phyloP scores from a whole-genome alignment of 2,113 vertebrate genomes.

The Pycnonotus jocosus region DNA sequence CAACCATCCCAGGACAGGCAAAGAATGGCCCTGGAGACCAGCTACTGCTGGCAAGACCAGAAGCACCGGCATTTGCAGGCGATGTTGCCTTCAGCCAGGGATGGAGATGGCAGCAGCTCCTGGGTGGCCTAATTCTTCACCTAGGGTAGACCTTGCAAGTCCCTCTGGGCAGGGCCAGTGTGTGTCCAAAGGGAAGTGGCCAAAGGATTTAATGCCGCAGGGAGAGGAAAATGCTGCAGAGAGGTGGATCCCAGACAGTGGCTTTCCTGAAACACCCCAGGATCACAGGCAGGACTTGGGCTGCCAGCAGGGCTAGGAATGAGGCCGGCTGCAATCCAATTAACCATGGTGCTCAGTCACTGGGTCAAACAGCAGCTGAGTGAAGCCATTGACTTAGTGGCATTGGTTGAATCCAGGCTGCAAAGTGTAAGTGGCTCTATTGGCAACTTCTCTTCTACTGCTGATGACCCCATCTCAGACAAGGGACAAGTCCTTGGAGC shows the following conservation, averaged over 20 bases:
- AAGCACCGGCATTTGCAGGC: not conserved
- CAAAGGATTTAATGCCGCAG: not conserved
- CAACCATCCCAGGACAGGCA: not conserved
- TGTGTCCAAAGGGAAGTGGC: not conserved
- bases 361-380: not conserved
- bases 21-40: not conserved
- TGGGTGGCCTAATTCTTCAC: not conserved
- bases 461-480: not conserved
- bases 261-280: not conserved
- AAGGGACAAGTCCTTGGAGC: not conserved
- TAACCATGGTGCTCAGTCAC: not conserved
- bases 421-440: not conserved
- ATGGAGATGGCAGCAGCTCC: not conserved
- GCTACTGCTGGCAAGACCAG: not conserved
- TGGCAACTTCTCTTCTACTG: not conserved
- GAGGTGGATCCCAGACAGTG: not conserved
- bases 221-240: not conserved
- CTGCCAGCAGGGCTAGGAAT: not conserved
- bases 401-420: not conserved
- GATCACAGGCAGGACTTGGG: not conserved
- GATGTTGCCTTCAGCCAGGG: not conserved
- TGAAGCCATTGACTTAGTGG: not conserved
- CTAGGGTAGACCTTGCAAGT: accelerated
- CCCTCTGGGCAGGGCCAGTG: not conserved
- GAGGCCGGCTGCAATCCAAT: not conserved